Evolutionary conservation across 2,797 vertebrate genomes (phyloP).

Genomic region (Falco naumanni): DNA sequence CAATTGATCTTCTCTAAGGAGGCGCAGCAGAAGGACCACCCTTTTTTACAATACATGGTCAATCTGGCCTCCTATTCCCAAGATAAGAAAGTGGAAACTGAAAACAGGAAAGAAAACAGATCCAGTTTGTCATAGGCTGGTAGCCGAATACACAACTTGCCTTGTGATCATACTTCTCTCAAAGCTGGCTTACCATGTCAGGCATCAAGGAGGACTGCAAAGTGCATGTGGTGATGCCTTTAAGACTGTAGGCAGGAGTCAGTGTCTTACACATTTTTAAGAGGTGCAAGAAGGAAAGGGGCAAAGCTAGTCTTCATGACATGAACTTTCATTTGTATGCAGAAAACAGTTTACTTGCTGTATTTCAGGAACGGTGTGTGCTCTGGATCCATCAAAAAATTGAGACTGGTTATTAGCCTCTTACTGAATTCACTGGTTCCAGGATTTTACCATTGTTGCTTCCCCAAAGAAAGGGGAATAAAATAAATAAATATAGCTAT

Average conservation of each 20-base stretch:
- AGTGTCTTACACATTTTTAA: background rate
- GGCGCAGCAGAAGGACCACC: fast-evolving
- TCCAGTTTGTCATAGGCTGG: background rate
- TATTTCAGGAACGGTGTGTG: fast-evolving
- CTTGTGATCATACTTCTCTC: background rate
- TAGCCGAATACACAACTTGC: background rate
- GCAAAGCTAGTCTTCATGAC: background rate
- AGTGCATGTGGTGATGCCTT: background rate
- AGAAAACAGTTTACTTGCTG: background rate
- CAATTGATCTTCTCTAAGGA: background rate
- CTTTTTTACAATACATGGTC: background rate
- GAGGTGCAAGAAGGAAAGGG: background rate
- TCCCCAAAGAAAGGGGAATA: background rate
- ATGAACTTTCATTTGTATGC: background rate
- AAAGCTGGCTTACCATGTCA: background rate
- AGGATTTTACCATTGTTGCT: background rate
- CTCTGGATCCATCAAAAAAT: background rate
- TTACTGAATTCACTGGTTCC: background rate
- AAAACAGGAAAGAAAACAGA: background rate
- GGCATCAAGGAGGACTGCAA: background rate
- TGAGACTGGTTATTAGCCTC: background rate
- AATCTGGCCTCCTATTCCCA: background rate
- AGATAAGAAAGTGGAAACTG: background rate
- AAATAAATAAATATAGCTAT: background rate
- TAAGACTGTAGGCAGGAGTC: background rate